Conservation (phyloP, 2,113 vertebrate genomes). For the Ameiurus melas region DNA sequence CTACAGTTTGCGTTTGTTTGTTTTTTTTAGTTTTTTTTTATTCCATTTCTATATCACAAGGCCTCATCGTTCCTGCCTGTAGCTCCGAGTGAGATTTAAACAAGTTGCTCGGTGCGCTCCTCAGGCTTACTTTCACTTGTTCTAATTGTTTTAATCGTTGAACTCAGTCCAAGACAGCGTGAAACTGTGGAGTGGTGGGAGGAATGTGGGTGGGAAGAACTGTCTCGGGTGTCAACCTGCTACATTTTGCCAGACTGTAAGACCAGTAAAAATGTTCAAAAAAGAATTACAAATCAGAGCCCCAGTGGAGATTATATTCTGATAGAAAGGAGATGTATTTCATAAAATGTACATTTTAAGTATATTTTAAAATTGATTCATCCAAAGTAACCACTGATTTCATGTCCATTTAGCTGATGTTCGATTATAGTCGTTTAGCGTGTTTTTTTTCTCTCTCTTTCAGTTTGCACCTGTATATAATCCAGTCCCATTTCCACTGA, state of each 20-base stretch:
- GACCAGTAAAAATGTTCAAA: background rate
- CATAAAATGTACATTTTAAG: background rate
- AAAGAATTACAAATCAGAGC: background rate
- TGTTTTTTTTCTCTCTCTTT: background rate
- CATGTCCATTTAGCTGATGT: background rate
- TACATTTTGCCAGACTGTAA: constrained; percentile 17
- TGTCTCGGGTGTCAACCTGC: constrained; percentile 8
- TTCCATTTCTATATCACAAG: background rate
- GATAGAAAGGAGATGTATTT: background rate
- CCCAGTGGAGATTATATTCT: background rate
- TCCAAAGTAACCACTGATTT: background rate
- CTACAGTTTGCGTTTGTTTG: background rate
- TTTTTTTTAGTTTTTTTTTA: background rate
- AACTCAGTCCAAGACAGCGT: background rate
- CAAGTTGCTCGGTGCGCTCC: background rate
- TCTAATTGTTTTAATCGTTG: constrained; percentile 11
- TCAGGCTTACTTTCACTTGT: background rate
- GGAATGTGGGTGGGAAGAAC: constrained; percentile 18
- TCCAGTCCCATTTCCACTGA: too few species aligned
- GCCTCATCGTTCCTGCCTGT: background rate
- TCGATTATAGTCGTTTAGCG: background rate
- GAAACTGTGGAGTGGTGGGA: constrained; percentile 5
- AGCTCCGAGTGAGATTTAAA: background rate
- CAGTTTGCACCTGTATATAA: background rate
- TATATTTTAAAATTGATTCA: background rate